Conservation (phyloP, 2,113 vertebrate genomes). For the Neogale vison region DNA sequence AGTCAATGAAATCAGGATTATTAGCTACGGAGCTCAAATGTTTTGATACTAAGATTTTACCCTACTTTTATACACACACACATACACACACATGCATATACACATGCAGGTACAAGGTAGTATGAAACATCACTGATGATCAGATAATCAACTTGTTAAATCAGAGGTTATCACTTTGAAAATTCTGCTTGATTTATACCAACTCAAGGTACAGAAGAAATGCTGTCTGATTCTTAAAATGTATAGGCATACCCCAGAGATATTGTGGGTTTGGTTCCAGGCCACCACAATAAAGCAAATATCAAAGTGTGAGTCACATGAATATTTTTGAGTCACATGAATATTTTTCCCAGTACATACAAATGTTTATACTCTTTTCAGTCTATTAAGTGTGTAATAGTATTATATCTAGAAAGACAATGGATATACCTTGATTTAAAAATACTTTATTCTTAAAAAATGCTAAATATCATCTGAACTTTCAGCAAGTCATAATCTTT, state of each 20-base stretch:
- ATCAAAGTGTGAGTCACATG: not conserved
- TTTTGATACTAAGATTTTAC: not conserved
- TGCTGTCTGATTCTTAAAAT: not conserved
- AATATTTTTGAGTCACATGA: not conserved
- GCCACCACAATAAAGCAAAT: not conserved
- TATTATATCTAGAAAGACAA: not conserved
- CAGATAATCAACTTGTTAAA: not conserved
- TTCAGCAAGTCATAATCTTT: not conserved
- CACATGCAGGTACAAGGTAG: not conserved
- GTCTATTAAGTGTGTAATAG: not conserved
- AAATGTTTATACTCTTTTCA: not conserved
- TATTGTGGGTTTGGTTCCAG: not conserved
- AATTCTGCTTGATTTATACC: not conserved
- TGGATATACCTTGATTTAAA: not conserved
- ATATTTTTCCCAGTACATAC: not conserved
- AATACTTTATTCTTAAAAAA: not conserved
- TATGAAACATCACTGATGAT: not conserved
- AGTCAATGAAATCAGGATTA: not conserved
- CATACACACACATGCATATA: not conserved
- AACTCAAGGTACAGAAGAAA: constrained; percentile 6
- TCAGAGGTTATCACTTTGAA: constrained; percentile 22
- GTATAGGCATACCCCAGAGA: not conserved
- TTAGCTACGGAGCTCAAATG: not conserved
- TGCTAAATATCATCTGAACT: not conserved
- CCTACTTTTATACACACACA: not conserved